Base-by-base conservation (phyloP, 2,888 invertebrate species). In the Gymnosoma rotundatum region DNA sequence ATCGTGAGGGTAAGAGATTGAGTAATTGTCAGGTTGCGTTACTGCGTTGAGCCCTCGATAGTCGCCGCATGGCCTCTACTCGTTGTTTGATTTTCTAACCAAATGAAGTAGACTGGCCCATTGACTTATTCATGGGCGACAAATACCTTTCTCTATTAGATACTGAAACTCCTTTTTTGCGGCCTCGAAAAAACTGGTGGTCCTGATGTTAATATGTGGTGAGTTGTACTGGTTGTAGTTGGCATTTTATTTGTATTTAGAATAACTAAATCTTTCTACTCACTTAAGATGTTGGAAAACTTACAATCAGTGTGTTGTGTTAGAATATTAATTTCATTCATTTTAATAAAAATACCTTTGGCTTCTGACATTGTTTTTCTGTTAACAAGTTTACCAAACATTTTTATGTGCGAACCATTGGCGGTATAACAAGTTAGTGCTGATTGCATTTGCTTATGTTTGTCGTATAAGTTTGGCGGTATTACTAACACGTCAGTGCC, bases 341-440 rank as follows among this genome's bases (percentile, higher is more conserved):
- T 48, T 66, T 5, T 67, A 2, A n/a, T 7, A 66, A 48, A 66
- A 48, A 58, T 75, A 1, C 20, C 58, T 21, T 60, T 69, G n/a
- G 50, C 12, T 60, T 66, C 66, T 8, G 50, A 66, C 66, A 52
- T 32, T 32, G 50, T 66, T n/a, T 50, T 66, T 6, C 32, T 63
- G 45, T 63, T 67, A 21, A 67, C 8, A 8, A 76, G 9, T 48
- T 42, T 67, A 25, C 67, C 78, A 56, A 54, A 70, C 5, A 63
- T 78, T 63, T 64, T 75, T 10, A 32, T 70, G 0, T 45, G 50
- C 12, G 20, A 61, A 20, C 32, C 72, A 60, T 72, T 72, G 8
- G 60, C 60, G 45, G 36, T 48, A 14, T 36, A 72, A 72, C 54
- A 48, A 32, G 25, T 52, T 52, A 12, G 18, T 66, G 8, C 25